A percentile compares a stretch with the other conserved stretches of the same genome.
These are phyloP conservation scores for Pollicipes pollicipes DNA, from an alignment of 1,140 invertebrate species.

Conservation along the genomic window DNA sequence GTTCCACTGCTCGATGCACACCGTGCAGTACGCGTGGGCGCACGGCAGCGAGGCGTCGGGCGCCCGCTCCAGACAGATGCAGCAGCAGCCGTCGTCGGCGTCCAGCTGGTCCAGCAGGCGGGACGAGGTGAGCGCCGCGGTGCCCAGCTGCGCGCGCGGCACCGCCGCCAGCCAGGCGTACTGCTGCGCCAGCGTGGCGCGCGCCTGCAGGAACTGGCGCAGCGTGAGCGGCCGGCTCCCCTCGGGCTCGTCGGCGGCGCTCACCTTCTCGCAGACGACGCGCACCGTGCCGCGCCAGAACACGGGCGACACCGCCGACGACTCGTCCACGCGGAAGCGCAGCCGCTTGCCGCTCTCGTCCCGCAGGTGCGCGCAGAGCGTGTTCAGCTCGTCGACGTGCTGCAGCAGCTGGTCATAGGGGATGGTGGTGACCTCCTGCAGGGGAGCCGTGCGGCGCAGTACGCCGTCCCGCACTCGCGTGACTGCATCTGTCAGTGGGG, in stretches of 20 bases:
- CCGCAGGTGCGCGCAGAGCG: background rate
- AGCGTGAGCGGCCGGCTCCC: background rate
- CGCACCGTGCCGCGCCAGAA: background rate
- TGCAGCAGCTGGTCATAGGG: background rate
- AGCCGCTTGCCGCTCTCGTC: background rate
- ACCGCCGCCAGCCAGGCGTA: background rate
- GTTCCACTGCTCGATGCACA: constrained; percentile 50
- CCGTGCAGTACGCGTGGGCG: constrained; percentile 44
- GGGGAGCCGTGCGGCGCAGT: background rate
- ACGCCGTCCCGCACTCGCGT: background rate
- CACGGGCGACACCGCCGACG: background rate
- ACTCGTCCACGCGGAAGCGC: background rate
- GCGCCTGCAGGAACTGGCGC: background rate
- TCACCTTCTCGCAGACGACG: background rate
- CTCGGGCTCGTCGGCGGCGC: background rate
- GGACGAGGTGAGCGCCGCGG: background rate
- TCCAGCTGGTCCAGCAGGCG: background rate
- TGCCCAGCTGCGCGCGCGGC: background rate
- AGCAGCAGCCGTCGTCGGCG: constrained; percentile 29
- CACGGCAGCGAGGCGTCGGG: constrained; percentile 46
- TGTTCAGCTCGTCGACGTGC: background rate
- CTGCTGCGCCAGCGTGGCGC: background rate
- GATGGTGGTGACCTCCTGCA: background rate
- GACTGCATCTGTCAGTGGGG: background rate
- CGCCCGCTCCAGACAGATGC: constrained; percentile 47